phyloP scores from a whole-genome alignment of 1,140 invertebrate genomes.

The Euura saliciscinereae region DNA sequence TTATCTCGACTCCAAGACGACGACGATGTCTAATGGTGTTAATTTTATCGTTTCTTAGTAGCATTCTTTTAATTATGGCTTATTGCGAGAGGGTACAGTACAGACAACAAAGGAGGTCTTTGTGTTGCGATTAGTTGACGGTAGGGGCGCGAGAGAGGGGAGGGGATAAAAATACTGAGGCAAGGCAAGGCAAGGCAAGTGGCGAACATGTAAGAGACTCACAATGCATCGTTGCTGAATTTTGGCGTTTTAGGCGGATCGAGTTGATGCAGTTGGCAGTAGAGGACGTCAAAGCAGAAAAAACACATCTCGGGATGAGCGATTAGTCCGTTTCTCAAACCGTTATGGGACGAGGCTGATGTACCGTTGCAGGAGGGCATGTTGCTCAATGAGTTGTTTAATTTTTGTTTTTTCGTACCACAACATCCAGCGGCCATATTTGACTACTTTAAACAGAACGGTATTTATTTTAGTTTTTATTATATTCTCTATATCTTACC shows the following conservation, averaged over 20 bases:
- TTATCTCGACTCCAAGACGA: not conserved
- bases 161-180: not conserved
- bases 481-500: too few species aligned
- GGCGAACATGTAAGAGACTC: conserved; percentile 59
- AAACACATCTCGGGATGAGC: conserved; percentile 95
- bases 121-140: not conserved
- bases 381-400: conserved; percentile 73
- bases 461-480: too few species aligned
- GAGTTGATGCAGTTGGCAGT: conserved; percentile 90
- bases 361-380: conserved; percentile 56
- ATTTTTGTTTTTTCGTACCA: conserved; percentile 87
- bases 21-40: not conserved
- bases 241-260: conserved; percentile 87
- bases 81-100: too few species aligned
- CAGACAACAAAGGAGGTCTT: too few species aligned
- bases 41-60: not conserved
- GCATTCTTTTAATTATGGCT: too few species aligned
- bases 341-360: conserved; percentile 48
- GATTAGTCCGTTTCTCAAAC: conserved; percentile 64
- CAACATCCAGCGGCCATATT: conserved; percentile 86
- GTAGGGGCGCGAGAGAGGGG: not conserved
- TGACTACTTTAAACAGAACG: not conserved
- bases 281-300: conserved; percentile 97
- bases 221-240: conserved; percentile 96
- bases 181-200: not conserved